phyloP scores from a whole-genome alignment of 2,797 vertebrate species.

The Vespertilio murinus region DNA sequence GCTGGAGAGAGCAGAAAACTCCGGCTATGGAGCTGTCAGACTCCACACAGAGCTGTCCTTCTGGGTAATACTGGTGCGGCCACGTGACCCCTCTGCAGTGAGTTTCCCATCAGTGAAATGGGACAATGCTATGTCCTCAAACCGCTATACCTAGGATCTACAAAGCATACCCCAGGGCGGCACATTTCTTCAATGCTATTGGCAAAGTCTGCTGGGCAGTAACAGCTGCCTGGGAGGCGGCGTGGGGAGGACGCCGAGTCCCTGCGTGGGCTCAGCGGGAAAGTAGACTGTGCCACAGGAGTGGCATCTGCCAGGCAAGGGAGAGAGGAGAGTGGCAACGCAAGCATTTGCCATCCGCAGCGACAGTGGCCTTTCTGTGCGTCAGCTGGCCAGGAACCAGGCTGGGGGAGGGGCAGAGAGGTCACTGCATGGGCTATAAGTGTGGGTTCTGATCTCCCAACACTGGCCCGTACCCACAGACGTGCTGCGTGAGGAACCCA shows the following conservation, averaged over 20 bases:
- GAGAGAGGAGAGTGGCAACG: background rate
- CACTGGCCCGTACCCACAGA: background rate
- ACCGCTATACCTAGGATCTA: background rate
- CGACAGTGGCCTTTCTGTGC: background rate
- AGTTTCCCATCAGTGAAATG: background rate
- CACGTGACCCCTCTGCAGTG: background rate
- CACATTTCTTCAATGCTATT: background rate
- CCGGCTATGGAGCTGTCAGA: background rate
- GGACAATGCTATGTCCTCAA: background rate
- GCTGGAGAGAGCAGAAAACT: background rate
- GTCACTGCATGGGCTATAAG: background rate
- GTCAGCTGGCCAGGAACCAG: background rate
- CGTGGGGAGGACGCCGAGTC: background rate
- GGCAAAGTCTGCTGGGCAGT: background rate
- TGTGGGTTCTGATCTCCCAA: background rate
- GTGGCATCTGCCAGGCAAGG: background rate
- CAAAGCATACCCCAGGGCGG: background rate
- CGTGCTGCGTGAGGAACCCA: background rate
- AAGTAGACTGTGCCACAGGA: background rate
- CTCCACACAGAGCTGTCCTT: background rate
- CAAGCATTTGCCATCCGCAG: background rate
- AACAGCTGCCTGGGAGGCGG: background rate
- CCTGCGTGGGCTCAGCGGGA: background rate
- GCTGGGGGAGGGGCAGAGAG: accelerated
- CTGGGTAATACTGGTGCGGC: background rate